Percentiles rank a stretch among this genome's conserved stretches.
phyloP scores from a whole-genome alignment of 2,113 vertebrate species.

The Tonatia bakeri region DNA sequence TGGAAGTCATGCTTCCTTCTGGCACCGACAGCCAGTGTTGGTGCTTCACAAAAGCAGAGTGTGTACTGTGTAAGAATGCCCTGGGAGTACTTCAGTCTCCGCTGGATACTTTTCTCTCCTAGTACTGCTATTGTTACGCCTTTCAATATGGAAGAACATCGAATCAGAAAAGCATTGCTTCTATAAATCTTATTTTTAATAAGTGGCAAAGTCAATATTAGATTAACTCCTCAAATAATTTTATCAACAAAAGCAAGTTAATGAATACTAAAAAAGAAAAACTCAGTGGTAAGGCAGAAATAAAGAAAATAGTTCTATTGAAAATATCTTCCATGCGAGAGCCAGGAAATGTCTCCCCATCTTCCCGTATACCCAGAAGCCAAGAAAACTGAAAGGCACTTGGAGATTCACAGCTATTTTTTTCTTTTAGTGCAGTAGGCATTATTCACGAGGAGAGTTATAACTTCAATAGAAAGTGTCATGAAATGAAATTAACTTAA shows the following conservation, averaged over 20 bases:
- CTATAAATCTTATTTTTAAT: neutral
- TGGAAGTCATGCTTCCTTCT: neutral
- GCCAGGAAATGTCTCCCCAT: neutral
- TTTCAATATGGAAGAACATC: neutral
- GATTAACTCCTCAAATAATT: neutral
- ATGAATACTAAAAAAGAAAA: neutral
- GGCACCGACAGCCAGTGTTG: neutral
- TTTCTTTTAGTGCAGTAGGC: neutral
- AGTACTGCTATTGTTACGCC: fast-evolving
- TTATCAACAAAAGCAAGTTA: neutral
- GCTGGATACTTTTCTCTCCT: neutral
- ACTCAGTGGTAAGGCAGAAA: neutral
- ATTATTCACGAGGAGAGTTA: neutral
- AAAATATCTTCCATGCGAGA: neutral
- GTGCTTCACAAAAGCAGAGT: neutral
- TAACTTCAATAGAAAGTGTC: neutral
- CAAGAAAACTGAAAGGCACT: neutral
- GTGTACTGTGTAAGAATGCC: fast-evolving
- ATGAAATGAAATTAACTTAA: neutral
- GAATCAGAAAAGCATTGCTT: neutral
- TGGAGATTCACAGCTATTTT: neutral
- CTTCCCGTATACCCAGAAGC: neutral
- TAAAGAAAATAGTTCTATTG: neutral
- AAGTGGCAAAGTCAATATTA: neutral
- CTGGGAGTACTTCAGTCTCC: fast-evolving